Percentiles rank a stretch among this genome's conserved stretches.
phyloP scores from a whole-genome alignment of 2,797 vertebrate species.

The Thamnophis elegans region DNA sequence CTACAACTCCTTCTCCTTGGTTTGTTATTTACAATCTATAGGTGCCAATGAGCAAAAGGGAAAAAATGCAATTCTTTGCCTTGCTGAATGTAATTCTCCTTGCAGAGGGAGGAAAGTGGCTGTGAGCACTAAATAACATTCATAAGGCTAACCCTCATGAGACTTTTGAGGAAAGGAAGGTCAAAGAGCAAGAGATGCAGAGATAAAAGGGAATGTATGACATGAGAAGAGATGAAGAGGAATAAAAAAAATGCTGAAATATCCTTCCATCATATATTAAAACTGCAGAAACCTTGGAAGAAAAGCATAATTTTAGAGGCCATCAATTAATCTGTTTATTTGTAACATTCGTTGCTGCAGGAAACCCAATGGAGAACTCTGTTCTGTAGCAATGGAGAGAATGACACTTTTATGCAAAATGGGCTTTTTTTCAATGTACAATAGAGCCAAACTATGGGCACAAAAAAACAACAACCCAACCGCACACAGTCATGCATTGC shows the following conservation, averaged over 20 bases:
- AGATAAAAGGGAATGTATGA: constrained; percentile 25
- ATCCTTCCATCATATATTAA: constrained; percentile 13
- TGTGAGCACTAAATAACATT: constrained; percentile 45
- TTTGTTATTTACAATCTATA: background rate
- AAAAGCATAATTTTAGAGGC: background rate
- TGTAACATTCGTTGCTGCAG: background rate
- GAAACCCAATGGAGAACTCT: background rate
- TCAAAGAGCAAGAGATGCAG: constrained; percentile 46
- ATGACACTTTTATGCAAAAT: background rate
- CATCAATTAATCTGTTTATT: constrained; percentile 4
- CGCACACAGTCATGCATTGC: background rate
- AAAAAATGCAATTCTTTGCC: rapidly evolving
- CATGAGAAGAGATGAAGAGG: background rate
- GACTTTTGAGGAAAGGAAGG: background rate
- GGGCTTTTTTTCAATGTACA: background rate
- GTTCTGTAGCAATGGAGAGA: background rate
- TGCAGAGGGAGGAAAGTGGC: constrained; percentile 5
- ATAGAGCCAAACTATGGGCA: background rate
- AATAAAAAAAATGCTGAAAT: background rate
- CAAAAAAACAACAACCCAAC: background rate
- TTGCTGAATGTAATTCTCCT: background rate
- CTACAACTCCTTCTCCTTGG: background rate
- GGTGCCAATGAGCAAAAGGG: background rate
- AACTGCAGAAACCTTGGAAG: constrained; percentile 6
- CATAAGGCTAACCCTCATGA: background rate